Conservation (phyloP, 1,140 invertebrate genomes). For the Chlorops oryzae region DNA sequence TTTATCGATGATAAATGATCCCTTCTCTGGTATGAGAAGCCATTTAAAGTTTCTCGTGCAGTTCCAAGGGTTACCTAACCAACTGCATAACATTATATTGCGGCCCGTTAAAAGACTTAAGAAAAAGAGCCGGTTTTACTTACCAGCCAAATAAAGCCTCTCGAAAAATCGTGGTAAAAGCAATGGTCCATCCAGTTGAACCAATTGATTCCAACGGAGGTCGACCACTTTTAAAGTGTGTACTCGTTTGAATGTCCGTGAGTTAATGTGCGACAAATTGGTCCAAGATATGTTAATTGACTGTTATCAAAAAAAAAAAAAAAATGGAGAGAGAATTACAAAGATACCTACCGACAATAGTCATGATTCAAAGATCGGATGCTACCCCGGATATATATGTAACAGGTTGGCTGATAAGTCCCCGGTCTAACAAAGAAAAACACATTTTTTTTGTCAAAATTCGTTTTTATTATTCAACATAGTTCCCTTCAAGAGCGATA, state of each 20-base stretch:
- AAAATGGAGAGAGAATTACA: neutral
- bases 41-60: conserved; percentile 54
- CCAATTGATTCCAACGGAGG: conserved; percentile 50
- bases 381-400: too few species aligned
- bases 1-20: conserved; percentile 50
- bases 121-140: conserved; percentile 13
- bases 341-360: too few species aligned
- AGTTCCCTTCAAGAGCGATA: too few species aligned
- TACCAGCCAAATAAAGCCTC: conserved; percentile 47
- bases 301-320: conserved; percentile 15
- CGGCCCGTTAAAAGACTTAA: too few species aligned
- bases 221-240: conserved; percentile 44
- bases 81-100: conserved; percentile 9
- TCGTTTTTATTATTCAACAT: too few species aligned
- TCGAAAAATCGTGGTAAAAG: conserved; percentile 40
- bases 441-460: too few species aligned
- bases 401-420: too few species aligned
- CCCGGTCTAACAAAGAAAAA: too few species aligned
- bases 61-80: conserved; percentile 55
- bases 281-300: conserved; percentile 49
- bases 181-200: conserved; percentile 39
- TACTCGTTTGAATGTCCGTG: conserved; percentile 44
- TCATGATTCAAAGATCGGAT: too few species aligned
- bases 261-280: conserved; percentile 39
- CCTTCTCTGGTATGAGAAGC: conserved; percentile 49